Base-by-base conservation (phyloP, 2,888 invertebrate species). In the Tupiocoris notatus region DNA sequence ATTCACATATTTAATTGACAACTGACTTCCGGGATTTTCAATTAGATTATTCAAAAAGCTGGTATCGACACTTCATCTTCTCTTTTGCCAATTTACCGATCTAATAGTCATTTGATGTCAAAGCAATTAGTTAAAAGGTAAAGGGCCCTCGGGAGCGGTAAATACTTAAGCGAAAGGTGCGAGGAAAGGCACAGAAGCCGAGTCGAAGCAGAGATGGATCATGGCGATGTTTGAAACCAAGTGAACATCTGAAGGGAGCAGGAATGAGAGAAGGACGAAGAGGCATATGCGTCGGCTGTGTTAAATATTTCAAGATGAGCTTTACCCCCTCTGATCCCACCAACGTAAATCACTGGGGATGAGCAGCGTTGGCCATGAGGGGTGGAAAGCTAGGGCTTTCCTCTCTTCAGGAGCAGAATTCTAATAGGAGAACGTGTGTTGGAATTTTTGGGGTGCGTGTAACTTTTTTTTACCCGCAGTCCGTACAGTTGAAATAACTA, bases 261-360 rank as follows among this genome's bases (percentile, higher is more conserved):
- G n/a, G n/a, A n/a, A n/a, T n/a, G n/a, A n/a, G n/a, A n/a, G n/a
- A 18, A 7, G 18, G 24, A 39, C 54, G 20, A 20, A 56, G 67
- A 56, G 67, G 67, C 18, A 65, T 18, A n/a, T 67, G 16, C 18
- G 23, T 21, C 16, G 57, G 67, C n/a, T 39, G 17, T 39, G 65
- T 67, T 67, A 57, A 67, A 67, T 67, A 67, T 67, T 67, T 56
- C 67, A 67, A 18, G 67, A 67, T 67, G 67, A 56, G 67, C 39
- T 22, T 67, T 67, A 18, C 67, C 25, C 18, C 39, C 54, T 56
- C 54, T 22, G 67, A 21, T 39, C 39, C 39, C 39, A 39, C 6
- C 39, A 39, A 39, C 56, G 57, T 67, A 67, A 67, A 67, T 67
- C 67, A 67, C 67, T 56, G 67, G 67, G 67, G 39, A 39, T 39